phyloP scores from a whole-genome alignment of 92 coral and sea anemone genomes.

The Pocillopora grandis region DNA sequence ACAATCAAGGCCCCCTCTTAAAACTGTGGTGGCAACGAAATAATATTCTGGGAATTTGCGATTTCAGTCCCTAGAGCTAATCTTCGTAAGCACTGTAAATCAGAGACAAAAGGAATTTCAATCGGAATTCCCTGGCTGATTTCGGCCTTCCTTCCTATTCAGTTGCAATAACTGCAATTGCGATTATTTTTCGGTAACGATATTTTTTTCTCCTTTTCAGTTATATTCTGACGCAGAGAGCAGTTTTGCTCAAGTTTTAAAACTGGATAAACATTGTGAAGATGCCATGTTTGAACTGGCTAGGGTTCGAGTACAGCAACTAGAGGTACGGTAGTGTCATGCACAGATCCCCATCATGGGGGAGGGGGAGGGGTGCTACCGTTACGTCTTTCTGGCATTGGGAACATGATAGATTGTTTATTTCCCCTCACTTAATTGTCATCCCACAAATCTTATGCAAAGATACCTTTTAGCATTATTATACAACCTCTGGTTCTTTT shows the following conservation, averaged over 20 bases:
- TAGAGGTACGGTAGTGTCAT: constrained; percentile 64
- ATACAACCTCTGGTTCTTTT: no score
- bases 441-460: not conserved
- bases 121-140: no score
- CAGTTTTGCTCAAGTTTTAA: constrained; percentile 92
- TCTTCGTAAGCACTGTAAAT: no score
- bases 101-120: no score
- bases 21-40: no score
- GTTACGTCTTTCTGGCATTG: not conserved
- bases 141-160: no score
- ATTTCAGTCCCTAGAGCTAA: no score
- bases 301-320: constrained; percentile 91
- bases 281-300: constrained; percentile 99
- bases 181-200: not conserved
- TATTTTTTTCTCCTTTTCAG: constrained; percentile 50
- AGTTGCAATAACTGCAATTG: no score
- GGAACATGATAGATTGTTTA: not conserved
- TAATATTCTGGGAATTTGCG: no score
- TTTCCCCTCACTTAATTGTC: not conserved
- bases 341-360: not conserved
- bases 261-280: constrained; percentile 96
- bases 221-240: constrained; percentile 91
- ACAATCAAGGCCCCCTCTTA: no score
- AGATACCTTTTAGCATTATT: no score
- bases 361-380: no score